These are phyloP conservation scores for Toxotes chatareus DNA, from an alignment of 2,113 vertebrate species.

Conservation along the genomic window DNA sequence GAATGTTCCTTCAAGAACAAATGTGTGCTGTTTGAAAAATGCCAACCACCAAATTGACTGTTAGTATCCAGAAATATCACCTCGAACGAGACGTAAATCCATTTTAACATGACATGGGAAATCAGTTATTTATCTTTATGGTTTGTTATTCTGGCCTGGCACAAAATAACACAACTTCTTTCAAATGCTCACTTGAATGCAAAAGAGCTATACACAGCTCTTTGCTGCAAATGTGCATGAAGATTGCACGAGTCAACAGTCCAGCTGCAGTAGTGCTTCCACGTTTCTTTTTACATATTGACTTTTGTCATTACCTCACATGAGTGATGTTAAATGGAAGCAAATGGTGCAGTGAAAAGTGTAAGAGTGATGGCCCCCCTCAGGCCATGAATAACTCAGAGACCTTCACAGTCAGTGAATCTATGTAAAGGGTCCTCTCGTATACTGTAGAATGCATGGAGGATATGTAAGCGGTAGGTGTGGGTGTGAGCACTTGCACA, in stretches of 20 bases:
- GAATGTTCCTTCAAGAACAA: slow-evolving; percentile 42
- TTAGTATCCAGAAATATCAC: slow-evolving; percentile 20
- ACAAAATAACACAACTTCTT: no score
- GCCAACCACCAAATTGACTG: slow-evolving; percentile 37
- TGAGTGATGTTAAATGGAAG: slow-evolving; percentile 71
- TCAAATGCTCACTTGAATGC: not conserved
- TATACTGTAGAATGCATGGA: slow-evolving; percentile 17
- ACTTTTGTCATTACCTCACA: slow-evolving; percentile 66
- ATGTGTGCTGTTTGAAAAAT: slow-evolving; percentile 49
- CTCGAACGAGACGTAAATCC: slow-evolving; percentile 38
- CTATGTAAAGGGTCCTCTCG: slow-evolving; percentile 35
- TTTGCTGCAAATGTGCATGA: slow-evolving; percentile 5
- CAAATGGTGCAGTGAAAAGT: slow-evolving; percentile 66
- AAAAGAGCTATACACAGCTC: slow-evolving; percentile 1
- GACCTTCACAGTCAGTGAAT: slow-evolving; percentile 60
- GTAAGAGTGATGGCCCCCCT: slow-evolving; percentile 51
- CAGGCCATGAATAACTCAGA: slow-evolving; percentile 62
- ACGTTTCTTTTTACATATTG: slow-evolving; percentile 48
- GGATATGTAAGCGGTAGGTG: slow-evolving; percentile 31
- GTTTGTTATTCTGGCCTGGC: not conserved
- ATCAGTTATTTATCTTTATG: slow-evolving; percentile 10
- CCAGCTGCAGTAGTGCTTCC: slow-evolving; percentile 3
- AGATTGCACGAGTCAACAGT: slow-evolving; percentile 24
- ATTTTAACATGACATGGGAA: slow-evolving; percentile 1
- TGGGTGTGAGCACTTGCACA: slow-evolving; percentile 13